Conservation (phyloP, 2,888 invertebrate species). For the Tipula vernalis region DNA sequence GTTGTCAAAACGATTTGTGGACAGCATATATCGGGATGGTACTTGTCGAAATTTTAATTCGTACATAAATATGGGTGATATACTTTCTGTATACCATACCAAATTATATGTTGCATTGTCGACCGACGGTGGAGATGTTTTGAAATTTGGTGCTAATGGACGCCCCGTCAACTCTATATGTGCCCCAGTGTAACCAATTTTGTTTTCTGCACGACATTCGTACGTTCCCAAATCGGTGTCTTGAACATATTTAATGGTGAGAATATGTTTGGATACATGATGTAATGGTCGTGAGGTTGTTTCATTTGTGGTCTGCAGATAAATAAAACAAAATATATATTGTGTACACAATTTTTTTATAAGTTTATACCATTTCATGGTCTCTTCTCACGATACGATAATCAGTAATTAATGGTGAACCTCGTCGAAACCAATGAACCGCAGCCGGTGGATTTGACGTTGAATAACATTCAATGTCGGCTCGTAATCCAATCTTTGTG, state of each 20-base stretch:
- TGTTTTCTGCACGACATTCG: constrained; percentile 64
- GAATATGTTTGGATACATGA: constrained; percentile 40
- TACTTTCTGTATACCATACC: constrained; percentile 76
- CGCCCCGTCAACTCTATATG: constrained; percentile 57
- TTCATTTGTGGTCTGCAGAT: constrained; percentile 19
- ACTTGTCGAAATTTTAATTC: constrained; percentile 37
- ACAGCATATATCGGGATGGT: constrained; percentile 26
- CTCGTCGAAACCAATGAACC: constrained; percentile 55
- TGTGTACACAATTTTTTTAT: neutral
- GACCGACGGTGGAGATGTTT: constrained; percentile 29
- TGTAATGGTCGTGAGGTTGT: constrained; percentile 35
- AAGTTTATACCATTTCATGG: constrained; percentile 26
- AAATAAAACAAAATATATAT: neutral
- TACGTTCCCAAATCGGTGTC: constrained; percentile 63
- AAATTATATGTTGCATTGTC: constrained; percentile 49
- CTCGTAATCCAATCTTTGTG: constrained; percentile 55
- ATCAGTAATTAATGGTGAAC: constrained; percentile 38
- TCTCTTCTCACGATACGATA: constrained; percentile 32
- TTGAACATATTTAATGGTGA: constrained; percentile 55
- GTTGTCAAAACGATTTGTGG: constrained; percentile 19
- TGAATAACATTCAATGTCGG: constrained; percentile 55
- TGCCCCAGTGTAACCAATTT: constrained; percentile 55
- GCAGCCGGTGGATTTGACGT: constrained; percentile 56
- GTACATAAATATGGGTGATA: constrained; percentile 64
- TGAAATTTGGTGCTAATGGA: constrained; percentile 32